Conservation (phyloP, 1,140 invertebrate genomes). For the Drosophila lacertosa region DNA sequence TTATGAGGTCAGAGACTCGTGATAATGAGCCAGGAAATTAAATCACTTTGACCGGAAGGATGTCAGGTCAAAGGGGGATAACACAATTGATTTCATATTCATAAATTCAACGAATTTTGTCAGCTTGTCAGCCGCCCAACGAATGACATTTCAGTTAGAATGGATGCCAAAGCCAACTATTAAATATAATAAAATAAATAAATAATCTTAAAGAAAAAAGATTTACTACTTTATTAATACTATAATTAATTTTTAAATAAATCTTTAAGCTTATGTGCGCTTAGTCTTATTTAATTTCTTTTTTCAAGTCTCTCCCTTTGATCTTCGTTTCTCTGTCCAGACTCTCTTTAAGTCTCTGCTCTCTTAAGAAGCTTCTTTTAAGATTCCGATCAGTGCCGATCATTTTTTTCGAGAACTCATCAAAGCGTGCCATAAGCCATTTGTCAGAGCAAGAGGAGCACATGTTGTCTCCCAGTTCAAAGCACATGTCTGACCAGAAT, state of each 20-base stretch:
- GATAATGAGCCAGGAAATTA: constrained; percentile 83
- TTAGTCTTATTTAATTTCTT: no score
- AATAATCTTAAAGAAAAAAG: no score
- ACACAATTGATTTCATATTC: constrained; percentile 82
- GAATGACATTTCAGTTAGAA: constrained; percentile 39
- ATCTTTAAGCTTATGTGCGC: no score
- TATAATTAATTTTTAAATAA: no score
- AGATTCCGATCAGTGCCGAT: background rate
- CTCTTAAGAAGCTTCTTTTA: background rate
- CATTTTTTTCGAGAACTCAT: constrained; percentile 50
- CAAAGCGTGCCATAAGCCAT: constrained; percentile 67
- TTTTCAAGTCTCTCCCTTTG: no score
- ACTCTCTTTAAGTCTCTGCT: background rate
- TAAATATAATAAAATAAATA: no score
- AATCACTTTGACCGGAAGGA: constrained; percentile 83
- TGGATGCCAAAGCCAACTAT: background rate
- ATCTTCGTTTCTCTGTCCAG: background rate
- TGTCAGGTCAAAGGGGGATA: constrained; percentile 80
- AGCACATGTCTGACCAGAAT: constrained; percentile 12
- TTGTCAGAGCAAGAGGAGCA: constrained; percentile 46
- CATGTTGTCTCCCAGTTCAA: constrained; percentile 25
- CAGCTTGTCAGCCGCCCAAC: constrained; percentile 56
- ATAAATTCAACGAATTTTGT: constrained; percentile 79
- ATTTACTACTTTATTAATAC: no score
- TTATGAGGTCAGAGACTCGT: constrained; percentile 82